Evolutionary conservation across 2,797 vertebrate genomes (phyloP).

Genomic region (Acanthiza pusilla): DNA sequence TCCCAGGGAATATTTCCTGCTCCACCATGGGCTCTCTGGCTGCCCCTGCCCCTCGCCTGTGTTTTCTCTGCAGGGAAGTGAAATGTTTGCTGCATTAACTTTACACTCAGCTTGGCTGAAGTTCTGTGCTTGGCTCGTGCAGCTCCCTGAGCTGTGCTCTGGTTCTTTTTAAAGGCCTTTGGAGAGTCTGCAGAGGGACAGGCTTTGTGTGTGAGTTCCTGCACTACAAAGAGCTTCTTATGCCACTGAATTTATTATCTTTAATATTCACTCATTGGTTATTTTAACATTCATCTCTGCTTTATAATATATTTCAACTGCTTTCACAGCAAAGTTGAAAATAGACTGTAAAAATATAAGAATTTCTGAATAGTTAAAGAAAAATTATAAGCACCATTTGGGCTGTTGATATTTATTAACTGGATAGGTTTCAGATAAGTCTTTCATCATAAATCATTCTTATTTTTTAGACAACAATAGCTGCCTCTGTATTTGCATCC

Average conservation of each 20-base stretch:
- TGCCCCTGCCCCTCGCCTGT: neutral
- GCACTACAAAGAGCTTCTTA: neutral
- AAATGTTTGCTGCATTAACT: neutral
- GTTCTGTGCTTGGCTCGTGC: neutral
- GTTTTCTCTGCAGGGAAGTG: neutral
- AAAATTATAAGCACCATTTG: neutral
- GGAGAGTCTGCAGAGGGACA: neutral
- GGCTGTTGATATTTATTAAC: slow-evolving; percentile 17
- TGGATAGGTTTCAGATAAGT: slow-evolving; percentile 10
- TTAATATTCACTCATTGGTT: neutral
- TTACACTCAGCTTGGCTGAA: neutral
- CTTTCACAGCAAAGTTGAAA: slow-evolving; percentile 6
- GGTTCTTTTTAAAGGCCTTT: neutral
- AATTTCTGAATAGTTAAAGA: slow-evolving; percentile 4
- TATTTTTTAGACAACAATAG: slow-evolving; percentile 26
- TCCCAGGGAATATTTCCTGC: neutral
- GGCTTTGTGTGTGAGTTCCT: neutral
- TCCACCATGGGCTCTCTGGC: neutral
- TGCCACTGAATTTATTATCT: neutral
- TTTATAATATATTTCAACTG: neutral
- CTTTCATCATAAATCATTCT: slow-evolving; percentile 1
- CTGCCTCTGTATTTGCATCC: slow-evolving; percentile 5
- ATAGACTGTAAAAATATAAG: neutral
- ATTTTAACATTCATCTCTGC: neutral
- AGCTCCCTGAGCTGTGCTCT: neutral